Evolutionary conservation across 2,113 vertebrate genomes (phyloP).

Genomic region (Melanerpes aurifrons): DNA sequence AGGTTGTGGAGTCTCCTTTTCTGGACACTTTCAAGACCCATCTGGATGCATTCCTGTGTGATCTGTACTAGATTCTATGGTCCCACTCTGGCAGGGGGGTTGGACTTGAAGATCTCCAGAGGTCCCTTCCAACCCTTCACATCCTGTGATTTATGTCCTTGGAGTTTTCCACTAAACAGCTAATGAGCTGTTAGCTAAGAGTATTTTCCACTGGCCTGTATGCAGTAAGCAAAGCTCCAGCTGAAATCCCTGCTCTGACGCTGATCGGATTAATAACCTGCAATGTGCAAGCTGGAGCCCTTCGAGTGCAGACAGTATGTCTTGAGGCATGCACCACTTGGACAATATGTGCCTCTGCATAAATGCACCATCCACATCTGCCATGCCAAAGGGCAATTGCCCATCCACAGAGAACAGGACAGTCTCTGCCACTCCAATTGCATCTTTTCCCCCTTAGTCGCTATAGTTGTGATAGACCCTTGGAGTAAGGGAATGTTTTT

Average conservation of each 20-base stretch:
- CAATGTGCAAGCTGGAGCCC: conserved; percentile 20
- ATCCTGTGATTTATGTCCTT: neutral
- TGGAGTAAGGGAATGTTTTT: neutral
- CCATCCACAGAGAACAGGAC: neutral
- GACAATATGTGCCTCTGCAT: conserved; percentile 53
- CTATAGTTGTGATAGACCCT: neutral
- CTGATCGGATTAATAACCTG: conserved; percentile 31
- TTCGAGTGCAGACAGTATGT: neutral
- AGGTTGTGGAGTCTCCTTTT: too few species aligned
- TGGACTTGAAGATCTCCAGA: too few species aligned
- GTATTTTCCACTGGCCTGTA: neutral
- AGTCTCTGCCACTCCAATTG: conserved; percentile 22
- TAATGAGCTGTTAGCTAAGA: neutral
- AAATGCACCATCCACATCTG: conserved; percentile 12
- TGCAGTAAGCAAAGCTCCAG: neutral
- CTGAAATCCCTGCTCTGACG: neutral
- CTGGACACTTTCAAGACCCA: too few species aligned
- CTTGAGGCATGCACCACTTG: neutral
- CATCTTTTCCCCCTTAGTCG: neutral
- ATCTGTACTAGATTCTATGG: too few species aligned
- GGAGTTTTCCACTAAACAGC: neutral
- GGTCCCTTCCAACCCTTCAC: too few species aligned
- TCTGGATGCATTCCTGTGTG: too few species aligned
- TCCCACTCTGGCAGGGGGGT: too few species aligned
- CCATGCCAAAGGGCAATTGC: conserved; percentile 29